Conservation (phyloP, 2,797 vertebrate species). For the Lepidocolaptes lacrymiger region DNA sequence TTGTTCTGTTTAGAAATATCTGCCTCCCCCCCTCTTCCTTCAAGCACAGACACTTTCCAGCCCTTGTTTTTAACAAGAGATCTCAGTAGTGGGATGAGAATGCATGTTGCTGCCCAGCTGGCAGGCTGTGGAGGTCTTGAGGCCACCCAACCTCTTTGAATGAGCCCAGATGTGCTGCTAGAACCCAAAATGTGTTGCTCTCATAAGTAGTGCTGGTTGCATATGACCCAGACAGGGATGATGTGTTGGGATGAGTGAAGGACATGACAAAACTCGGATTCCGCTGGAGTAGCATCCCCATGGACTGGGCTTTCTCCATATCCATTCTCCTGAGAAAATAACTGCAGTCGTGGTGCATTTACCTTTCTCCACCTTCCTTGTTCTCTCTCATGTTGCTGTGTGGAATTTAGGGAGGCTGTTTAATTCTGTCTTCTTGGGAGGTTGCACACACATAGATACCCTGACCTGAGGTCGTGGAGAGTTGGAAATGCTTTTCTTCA, state of each 20-base stretch:
- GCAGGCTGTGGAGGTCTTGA: not conserved
- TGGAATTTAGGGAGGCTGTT: not conserved
- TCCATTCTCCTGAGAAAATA: not conserved
- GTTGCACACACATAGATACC: not conserved
- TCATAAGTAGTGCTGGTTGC: not conserved
- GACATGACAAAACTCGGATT: not conserved
- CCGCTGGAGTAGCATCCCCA: not conserved
- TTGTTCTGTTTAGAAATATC: not conserved
- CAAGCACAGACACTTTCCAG: not conserved
- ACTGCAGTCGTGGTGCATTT: not conserved
- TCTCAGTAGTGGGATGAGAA: not conserved
- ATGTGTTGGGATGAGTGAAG: not conserved
- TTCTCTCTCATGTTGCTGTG: not conserved
- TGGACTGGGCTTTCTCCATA: not conserved
- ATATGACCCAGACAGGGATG: not conserved
- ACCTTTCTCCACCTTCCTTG: not conserved
- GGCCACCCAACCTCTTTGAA: not conserved
- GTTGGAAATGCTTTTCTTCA: not conserved
- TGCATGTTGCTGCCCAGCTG: not conserved
- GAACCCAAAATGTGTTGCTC: not conserved
- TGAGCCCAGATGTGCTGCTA: not conserved
- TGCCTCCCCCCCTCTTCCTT: not conserved
- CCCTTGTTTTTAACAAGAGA: not conserved
- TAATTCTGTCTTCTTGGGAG: not conserved
- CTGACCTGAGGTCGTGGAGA: accelerated